These are phyloP conservation scores for Cheilosia variabilis DNA, from an alignment of 2,888 invertebrate genomes.

Conservation along the genomic window DNA sequence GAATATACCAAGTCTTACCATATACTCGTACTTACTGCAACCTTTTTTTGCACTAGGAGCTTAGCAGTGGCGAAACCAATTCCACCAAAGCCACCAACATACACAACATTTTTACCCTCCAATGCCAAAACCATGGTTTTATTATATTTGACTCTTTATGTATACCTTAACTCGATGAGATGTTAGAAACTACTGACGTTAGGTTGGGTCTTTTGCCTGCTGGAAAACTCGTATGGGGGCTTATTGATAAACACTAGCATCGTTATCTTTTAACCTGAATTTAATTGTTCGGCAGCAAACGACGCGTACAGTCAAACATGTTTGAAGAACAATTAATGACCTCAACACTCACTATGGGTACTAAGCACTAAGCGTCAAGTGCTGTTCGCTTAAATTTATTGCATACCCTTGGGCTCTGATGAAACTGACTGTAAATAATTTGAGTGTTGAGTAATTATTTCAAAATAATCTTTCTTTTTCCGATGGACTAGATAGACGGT, in stretches of 20 bases:
- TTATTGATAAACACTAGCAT: neutral
- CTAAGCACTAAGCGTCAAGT: neutral
- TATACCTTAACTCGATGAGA: constrained; percentile 19
- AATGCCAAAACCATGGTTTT: constrained; percentile 47
- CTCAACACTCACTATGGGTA: too few relatives aligned
- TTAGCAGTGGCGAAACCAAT: constrained; percentile 77
- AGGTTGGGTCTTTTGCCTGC: constrained; percentile 14
- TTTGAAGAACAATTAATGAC: too few relatives aligned
- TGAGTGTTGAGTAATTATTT: too few relatives aligned
- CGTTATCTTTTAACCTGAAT: constrained; percentile 4
- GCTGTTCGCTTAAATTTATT: neutral
- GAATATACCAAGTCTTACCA: too few relatives aligned
- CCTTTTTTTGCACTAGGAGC: constrained; percentile 65
- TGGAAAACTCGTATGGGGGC: constrained; percentile 4
- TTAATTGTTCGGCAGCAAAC: too few relatives aligned
- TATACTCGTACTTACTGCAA: constrained; percentile 73
- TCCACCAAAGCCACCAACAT: constrained; percentile 78
- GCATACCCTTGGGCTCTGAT: neutral
- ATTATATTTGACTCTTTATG: neutral
- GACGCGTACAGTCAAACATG: too few relatives aligned
- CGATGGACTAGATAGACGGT: too few relatives aligned
- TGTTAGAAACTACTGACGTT: constrained; percentile 35
- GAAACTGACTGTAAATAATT: neutral
- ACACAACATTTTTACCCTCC: constrained; percentile 75
- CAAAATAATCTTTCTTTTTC: too few relatives aligned